Percentiles rank a stretch among this genome's conserved stretches.
phyloP scores from a whole-genome alignment of 2,113 vertebrate genomes.

The Malurus elegans region DNA sequence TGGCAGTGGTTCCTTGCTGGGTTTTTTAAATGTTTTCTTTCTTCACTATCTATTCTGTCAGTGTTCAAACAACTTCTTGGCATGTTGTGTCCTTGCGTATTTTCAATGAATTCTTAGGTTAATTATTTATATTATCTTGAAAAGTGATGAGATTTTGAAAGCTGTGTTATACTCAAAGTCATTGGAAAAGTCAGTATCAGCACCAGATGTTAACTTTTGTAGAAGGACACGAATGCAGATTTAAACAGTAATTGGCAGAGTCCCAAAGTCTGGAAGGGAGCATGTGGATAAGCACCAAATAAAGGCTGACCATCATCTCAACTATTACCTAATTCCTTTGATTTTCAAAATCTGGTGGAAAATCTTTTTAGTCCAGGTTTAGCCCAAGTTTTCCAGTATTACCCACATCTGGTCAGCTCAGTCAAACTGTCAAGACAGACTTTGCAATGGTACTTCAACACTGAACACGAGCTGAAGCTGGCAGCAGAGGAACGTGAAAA shows the following conservation, averaged over 20 bases:
- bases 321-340: not conserved
- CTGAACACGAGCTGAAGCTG: not conserved
- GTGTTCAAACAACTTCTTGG: not conserved
- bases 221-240: constrained; percentile 5
- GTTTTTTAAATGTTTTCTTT: not conserved
- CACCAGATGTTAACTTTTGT: constrained; percentile 14
- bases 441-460: not conserved
- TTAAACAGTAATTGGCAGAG: not conserved
- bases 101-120: constrained; percentile 12
- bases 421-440: not conserved
- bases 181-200: constrained; percentile 20
- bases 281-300: not conserved
- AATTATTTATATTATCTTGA: constrained; percentile 47
- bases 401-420: not conserved
- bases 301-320: not conserved
- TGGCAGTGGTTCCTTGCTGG: not conserved
- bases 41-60: not conserved
- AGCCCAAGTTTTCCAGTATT: not conserved
- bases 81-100: not conserved
- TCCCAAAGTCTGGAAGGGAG: not conserved
- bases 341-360: not conserved
- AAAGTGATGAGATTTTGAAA: constrained; percentile 30
- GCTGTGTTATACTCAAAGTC: constrained; percentile 17
- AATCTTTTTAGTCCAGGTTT: not conserved
- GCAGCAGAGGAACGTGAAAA: constrained; percentile 5